Percentiles rank a stretch among this genome's conserved stretches.
phyloP scores from a whole-genome alignment of 2,113 vertebrate genomes.

The Lepisosteus oculatus region DNA sequence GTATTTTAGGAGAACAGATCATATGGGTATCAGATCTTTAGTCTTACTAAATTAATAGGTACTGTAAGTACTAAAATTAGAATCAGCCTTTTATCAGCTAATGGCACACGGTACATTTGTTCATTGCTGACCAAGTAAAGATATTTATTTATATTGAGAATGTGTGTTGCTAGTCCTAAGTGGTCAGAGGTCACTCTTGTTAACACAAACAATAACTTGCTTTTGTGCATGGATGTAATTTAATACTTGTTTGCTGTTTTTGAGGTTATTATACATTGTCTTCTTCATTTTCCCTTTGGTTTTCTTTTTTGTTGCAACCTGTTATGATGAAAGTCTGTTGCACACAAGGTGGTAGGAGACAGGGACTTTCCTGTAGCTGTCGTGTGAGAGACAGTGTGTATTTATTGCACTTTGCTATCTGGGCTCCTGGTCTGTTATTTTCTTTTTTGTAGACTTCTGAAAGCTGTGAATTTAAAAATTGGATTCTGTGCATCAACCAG shows the following conservation, averaged over 20 bases:
- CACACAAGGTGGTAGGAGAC: slow-evolving; percentile 41
- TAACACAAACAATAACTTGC: slow-evolving; percentile 42
- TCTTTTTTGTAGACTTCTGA: slow-evolving; percentile 52
- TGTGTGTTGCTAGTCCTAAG: slow-evolving; percentile 35
- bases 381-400: slow-evolving; percentile 54
- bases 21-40: slow-evolving; percentile 4
- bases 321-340: slow-evolving; percentile 33
- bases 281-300: background rate
- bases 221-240: slow-evolving; percentile 36
- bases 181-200: slow-evolving; percentile 26
- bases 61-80: slow-evolving; percentile 27
- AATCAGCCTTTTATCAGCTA: slow-evolving; percentile 17
- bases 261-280: slow-evolving; percentile 37
- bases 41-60: slow-evolving; percentile 13
- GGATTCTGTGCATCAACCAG: slow-evolving; percentile 67
- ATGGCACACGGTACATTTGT: slow-evolving; percentile 28
- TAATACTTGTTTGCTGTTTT: slow-evolving; percentile 33
- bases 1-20: background rate
- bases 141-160: slow-evolving; percentile 29
- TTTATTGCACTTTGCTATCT: slow-evolving; percentile 77
- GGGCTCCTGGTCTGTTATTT: slow-evolving; percentile 44
- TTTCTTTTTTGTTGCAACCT: slow-evolving; percentile 7
- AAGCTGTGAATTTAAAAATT: slow-evolving; percentile 76
- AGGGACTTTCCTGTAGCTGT: slow-evolving; percentile 32
- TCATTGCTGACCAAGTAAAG: slow-evolving; percentile 12